Evolutionary conservation across 2,888 invertebrate species (phyloP).

Genomic region (Hirtodrosophila histrioides): DNA sequence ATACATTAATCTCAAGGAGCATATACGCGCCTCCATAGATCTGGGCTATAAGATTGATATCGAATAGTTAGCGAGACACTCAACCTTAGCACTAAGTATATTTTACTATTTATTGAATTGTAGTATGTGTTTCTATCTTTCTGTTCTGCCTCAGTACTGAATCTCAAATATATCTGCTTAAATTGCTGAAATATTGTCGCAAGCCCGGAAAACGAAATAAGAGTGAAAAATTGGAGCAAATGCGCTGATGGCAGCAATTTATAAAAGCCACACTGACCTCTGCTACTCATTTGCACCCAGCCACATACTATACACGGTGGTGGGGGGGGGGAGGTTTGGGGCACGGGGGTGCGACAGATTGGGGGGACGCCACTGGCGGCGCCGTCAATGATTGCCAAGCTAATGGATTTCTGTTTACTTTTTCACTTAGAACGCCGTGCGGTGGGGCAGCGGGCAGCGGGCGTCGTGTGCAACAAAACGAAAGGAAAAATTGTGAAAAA

Average conservation of each 20-base stretch:
- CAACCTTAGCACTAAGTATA: conserved; percentile 40
- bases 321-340: not conserved
- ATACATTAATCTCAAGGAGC: conserved; percentile 82
- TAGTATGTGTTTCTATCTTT: conserved; percentile 2
- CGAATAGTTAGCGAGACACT: conserved; percentile 55
- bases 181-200: conserved; percentile 24
- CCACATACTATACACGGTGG: conserved; percentile 26
- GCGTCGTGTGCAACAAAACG: conserved; percentile 27
- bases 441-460: conserved; percentile 23
- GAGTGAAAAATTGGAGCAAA: conserved; percentile 65
- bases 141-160: not conserved
- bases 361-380: conserved; percentile 39
- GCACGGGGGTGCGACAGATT: conserved; percentile 9
- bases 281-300: conserved; percentile 28
- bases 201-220: conserved; percentile 32
- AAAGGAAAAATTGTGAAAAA: conserved; percentile 64
- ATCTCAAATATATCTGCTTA: conserved; percentile 15
- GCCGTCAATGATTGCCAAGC: conserved; percentile 81
- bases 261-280: conserved; percentile 65
- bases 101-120: conserved; percentile 61
- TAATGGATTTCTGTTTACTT: conserved; percentile 83
- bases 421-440: conserved; percentile 75
- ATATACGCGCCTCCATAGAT: conserved; percentile 84
- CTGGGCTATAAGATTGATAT: conserved; percentile 83
- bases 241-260: conserved; percentile 75